These are phyloP conservation scores for Seira sanloemensis DNA, from an alignment of 2,888 invertebrate species.

Conservation along the genomic window DNA sequence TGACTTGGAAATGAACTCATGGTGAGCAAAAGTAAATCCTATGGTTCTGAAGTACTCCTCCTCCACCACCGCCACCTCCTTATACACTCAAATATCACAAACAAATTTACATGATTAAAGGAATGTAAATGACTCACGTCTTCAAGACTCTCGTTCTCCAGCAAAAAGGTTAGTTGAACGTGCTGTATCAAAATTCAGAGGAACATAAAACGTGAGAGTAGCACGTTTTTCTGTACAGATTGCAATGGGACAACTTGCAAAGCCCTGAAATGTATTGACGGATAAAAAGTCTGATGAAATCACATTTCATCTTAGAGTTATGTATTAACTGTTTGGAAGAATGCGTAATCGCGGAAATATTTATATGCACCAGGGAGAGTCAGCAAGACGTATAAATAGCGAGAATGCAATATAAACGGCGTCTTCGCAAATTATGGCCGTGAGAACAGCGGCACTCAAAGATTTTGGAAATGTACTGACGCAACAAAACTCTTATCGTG, in stretches of 20 bases:
- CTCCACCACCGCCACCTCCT: neutral
- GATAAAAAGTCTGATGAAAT: too few relatives aligned
- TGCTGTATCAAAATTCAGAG: neutral
- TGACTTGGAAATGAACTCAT: neutral
- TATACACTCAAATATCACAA: neutral
- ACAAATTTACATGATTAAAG: neutral
- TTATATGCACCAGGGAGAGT: slow-evolving; percentile 20
- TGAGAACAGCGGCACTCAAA: slow-evolving; percentile 42
- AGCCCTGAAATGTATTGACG: neutral
- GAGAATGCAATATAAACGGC: slow-evolving; percentile 52
- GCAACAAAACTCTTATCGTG: slow-evolving; percentile 9
- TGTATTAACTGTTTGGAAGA: neutral
- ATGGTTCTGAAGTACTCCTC: neutral
- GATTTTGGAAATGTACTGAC: neutral
- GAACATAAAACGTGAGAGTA: neutral
- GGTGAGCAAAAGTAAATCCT: neutral
- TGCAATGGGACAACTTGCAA: neutral
- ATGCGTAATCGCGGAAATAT: neutral
- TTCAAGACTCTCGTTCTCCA: neutral
- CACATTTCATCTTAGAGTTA: neutral
- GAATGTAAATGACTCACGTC: neutral
- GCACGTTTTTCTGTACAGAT: neutral
- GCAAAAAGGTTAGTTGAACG: neutral
- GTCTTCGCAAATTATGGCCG: slow-evolving; percentile 43
- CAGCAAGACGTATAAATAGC: slow-evolving; percentile 51